These are phyloP conservation scores for Lamprotornis superbus DNA, from an alignment of 2,113 vertebrate species.

Conservation along the genomic window DNA sequence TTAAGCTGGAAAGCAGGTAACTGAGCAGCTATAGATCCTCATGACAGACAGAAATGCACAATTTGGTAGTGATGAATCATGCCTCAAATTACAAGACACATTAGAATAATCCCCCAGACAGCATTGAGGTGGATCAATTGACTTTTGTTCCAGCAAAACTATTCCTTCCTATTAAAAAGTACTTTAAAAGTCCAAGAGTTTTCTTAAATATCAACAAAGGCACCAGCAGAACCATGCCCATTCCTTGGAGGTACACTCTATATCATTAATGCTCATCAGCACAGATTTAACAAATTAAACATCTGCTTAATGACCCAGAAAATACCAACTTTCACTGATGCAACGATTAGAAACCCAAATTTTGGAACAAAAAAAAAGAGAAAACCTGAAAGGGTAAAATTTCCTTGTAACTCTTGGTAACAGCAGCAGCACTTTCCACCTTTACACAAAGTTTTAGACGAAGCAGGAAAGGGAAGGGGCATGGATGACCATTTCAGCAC, in stretches of 20 bases:
- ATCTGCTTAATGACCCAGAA: not conserved
- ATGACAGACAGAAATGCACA: not conserved
- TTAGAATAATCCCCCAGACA: not conserved
- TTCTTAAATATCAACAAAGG: not conserved
- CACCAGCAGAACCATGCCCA: not conserved
- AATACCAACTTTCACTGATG: not conserved
- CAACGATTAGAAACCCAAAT: not conserved
- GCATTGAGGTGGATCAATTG: not conserved
- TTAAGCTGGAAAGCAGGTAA: not conserved
- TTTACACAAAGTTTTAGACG: rapidly evolving
- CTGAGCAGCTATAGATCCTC: not conserved
- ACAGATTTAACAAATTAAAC: not conserved
- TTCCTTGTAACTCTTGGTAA: not conserved
- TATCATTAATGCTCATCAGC: not conserved
- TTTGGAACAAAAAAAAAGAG: not conserved
- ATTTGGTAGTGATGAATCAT: not conserved
- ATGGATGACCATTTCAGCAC: not conserved
- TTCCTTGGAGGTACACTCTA: not conserved
- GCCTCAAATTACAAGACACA: not conserved
- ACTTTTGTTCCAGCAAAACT: not conserved
- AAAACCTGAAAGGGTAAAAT: not conserved
- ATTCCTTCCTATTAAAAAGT: not conserved
- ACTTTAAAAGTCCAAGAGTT: not conserved
- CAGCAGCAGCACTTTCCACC: not conserved
- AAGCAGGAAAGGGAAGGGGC: not conserved